These are phyloP conservation scores for Cephus pulcher DNA, from an alignment of 2,888 invertebrate genomes.

Conservation along the genomic window DNA sequence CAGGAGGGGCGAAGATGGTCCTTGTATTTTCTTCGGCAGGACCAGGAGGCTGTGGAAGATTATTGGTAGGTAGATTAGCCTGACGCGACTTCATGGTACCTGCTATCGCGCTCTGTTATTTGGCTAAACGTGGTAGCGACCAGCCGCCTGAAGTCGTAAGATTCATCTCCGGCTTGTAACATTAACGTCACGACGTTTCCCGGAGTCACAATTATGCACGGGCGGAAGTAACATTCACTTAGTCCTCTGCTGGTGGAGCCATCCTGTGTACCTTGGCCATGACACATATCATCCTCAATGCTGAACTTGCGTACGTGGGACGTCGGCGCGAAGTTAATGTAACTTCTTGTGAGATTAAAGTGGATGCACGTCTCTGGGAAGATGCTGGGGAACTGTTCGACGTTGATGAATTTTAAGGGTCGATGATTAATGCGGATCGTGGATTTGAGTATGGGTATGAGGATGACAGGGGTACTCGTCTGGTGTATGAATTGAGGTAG, in stretches of 20 bases:
- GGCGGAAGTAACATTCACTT: conserved; percentile 62
- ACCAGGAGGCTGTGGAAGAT: not conserved
- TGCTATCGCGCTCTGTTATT: not conserved
- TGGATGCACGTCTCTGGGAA: not conserved
- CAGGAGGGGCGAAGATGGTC: no score
- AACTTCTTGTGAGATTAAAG: not conserved
- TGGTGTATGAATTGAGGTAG: not conserved
- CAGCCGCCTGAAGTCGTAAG: not conserved
- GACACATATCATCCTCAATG: conserved; percentile 63
- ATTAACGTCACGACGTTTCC: conserved; percentile 51
- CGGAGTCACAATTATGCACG: conserved; percentile 58
- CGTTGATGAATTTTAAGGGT: not conserved
- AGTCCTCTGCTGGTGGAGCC: conserved; percentile 43
- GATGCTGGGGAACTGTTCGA: not conserved
- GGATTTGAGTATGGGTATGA: not conserved
- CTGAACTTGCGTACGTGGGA: conserved; percentile 43
- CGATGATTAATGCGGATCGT: not conserved
- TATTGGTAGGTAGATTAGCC: not conserved
- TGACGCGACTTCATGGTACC: not conserved
- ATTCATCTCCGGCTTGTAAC: not conserved
- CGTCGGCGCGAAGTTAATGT: not conserved
- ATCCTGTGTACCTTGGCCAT: conserved; percentile 56
- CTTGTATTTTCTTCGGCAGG: not conserved
- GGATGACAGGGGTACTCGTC: not conserved
- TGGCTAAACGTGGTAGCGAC: not conserved